Evolutionary conservation across 2,113 vertebrate genomes (phyloP).

Genomic region (Cynocephalus volans): DNA sequence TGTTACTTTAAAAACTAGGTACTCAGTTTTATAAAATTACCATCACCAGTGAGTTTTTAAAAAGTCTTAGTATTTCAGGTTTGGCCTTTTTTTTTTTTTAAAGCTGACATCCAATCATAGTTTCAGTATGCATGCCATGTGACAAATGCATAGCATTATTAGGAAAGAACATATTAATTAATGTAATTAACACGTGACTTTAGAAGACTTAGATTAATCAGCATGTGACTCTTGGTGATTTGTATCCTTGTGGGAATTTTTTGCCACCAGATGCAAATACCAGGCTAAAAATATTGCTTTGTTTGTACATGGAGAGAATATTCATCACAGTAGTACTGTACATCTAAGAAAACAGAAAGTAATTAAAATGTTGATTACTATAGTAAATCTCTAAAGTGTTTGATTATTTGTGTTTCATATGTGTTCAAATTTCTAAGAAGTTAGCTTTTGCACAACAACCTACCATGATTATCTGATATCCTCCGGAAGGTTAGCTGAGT

Average conservation of each 20-base stretch:
- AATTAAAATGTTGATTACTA: slow-evolving; percentile 86
- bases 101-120: slow-evolving; percentile 39
- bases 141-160: slow-evolving; percentile 29
- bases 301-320: slow-evolving; percentile 63
- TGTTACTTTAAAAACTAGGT: background rate
- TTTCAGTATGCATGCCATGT: slow-evolving; percentile 6
- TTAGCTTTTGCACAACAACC: slow-evolving; percentile 90
- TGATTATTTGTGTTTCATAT: slow-evolving; percentile 88
- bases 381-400: slow-evolving; percentile 86
- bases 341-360: slow-evolving; percentile 84
- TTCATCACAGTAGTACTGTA: slow-evolving; percentile 62
- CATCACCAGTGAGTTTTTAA: background rate
- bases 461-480: slow-evolving; percentile 96
- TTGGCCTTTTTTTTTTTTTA: background rate
- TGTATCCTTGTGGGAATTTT: slow-evolving; percentile 78
- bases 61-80: background rate
- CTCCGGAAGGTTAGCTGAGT: slow-evolving; percentile 97
- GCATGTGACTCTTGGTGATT: slow-evolving; percentile 76
- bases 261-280: slow-evolving; percentile 74
- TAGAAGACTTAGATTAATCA: slow-evolving; percentile 72
- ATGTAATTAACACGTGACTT: slow-evolving; percentile 76
- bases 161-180: slow-evolving; percentile 75
- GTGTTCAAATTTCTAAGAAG: slow-evolving; percentile 90
- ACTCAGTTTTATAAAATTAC: slow-evolving; percentile 45
- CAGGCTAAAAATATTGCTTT: slow-evolving; percentile 71